Percentiles rank a stretch among this genome's conserved stretches.
Conservation (phyloP, 2,113 vertebrate genomes). For the Anarrhichthys ocellatus region DNA sequence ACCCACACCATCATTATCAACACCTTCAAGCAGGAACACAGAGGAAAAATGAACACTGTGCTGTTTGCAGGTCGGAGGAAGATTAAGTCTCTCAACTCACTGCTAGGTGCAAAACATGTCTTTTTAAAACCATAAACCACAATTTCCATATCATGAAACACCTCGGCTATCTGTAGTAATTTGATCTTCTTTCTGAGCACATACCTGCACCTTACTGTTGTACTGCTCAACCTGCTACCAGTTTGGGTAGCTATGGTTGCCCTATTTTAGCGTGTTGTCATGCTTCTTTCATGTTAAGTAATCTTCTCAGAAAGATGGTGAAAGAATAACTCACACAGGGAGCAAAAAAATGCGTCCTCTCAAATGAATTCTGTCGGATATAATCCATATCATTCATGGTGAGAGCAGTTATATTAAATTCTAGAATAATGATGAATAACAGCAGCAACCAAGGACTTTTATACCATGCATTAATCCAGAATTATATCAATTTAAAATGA, state of each 20-base stretch:
- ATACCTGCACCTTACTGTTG: background rate
- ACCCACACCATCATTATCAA: background rate
- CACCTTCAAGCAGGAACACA: constrained; percentile 6
- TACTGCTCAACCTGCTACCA: background rate
- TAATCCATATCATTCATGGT: too few species aligned
- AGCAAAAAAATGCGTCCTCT: background rate
- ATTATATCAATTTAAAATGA: background rate
- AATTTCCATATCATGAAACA: background rate
- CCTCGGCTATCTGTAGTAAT: background rate
- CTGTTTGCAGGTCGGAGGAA: background rate
- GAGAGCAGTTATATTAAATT: background rate
- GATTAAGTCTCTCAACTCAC: background rate
- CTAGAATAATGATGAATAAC: background rate
- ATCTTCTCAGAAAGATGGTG: background rate
- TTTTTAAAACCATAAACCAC: background rate
- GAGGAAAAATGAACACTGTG: background rate
- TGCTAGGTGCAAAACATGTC: background rate
- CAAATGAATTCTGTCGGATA: background rate
- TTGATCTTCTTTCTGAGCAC: background rate
- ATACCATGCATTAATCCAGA: background rate
- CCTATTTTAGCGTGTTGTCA: background rate
- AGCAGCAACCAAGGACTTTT: background rate
- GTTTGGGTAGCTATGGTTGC: background rate
- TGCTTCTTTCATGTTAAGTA: background rate
- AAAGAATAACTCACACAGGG: background rate